Percentiles rank a stretch among this genome's conserved stretches.
Evolutionary conservation across 2,797 vertebrate genomes (phyloP).

Genomic region (Parambassis ranga): DNA sequence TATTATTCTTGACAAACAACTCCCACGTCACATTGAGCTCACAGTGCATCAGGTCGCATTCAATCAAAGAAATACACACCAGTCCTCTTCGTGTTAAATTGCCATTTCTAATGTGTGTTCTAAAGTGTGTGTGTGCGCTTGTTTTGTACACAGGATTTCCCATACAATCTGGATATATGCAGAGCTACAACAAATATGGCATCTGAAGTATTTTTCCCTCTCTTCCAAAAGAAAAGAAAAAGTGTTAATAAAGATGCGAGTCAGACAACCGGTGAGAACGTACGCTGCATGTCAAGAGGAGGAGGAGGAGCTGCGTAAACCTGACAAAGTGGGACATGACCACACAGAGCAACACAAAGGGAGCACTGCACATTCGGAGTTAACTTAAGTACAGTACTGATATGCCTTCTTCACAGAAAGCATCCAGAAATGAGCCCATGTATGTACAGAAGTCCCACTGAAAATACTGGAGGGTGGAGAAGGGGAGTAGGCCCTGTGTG

Average conservation of each 20-base stretch:
- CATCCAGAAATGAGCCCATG: conserved; percentile 20
- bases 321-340: conserved; percentile 55
- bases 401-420: conserved; percentile 17
- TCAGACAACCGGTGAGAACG: conserved; percentile 37
- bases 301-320: conserved; percentile 29
- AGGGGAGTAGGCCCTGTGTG: conserved; percentile 47
- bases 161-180: conserved; percentile 58
- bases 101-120: conserved; percentile 42
- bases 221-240: conserved; percentile 32
- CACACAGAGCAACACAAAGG: conserved; percentile 48
- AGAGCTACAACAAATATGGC: conserved; percentile 58
- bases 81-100: conserved; percentile 39
- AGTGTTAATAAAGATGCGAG: conserved; percentile 43
- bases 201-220: conserved; percentile 14
- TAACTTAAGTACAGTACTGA: conserved; percentile 35
- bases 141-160: conserved; percentile 56
- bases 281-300: conserved; percentile 17
- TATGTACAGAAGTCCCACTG: conserved; percentile 32
- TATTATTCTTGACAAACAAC: conserved; percentile 88
- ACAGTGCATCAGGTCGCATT: conserved; percentile 98
- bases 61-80: conserved; percentile 78
- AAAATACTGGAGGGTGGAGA: neutral
- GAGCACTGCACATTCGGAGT: conserved; percentile 56
- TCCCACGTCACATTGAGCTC: conserved; percentile 93
- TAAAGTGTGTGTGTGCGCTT: conserved; percentile 57